These are phyloP conservation scores for Brienomyrus brachyistius DNA, from an alignment of 2,113 vertebrate genomes.

Conservation along the genomic window DNA sequence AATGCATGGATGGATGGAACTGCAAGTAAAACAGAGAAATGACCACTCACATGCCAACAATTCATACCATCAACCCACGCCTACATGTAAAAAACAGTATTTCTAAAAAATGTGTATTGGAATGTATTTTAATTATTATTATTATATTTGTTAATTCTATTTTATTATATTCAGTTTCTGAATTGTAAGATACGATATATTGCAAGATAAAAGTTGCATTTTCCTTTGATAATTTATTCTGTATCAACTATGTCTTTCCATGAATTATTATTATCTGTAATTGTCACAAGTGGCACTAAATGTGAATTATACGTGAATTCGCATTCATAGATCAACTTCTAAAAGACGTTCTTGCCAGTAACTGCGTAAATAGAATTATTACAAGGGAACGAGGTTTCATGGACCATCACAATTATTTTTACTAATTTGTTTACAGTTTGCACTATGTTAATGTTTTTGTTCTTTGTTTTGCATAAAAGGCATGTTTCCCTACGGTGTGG, in stretches of 20 bases:
- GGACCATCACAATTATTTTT: background rate
- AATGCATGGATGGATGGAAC: no score
- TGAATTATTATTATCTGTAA: background rate
- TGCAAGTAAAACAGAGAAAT: background rate
- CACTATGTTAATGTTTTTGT: background rate
- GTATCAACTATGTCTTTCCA: background rate
- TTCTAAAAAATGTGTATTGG: background rate
- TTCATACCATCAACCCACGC: background rate
- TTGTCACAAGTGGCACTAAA: background rate
- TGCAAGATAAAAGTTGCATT: background rate
- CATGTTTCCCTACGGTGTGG: background rate
- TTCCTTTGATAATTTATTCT: background rate
- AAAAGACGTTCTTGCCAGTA: background rate
- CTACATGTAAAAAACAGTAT: background rate
- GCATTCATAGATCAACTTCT: background rate
- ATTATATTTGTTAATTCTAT: background rate
- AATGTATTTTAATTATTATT: background rate
- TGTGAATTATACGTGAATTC: background rate
- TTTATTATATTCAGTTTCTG: background rate
- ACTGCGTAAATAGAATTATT: background rate
- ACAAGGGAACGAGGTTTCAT: background rate
- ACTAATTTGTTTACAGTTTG: background rate
- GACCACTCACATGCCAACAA: background rate
- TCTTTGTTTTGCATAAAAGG: background rate
- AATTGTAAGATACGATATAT: no score